Base-by-base conservation (phyloP, 64 coral and sea anemone species). In the Pachyseris speciosa region DNA sequence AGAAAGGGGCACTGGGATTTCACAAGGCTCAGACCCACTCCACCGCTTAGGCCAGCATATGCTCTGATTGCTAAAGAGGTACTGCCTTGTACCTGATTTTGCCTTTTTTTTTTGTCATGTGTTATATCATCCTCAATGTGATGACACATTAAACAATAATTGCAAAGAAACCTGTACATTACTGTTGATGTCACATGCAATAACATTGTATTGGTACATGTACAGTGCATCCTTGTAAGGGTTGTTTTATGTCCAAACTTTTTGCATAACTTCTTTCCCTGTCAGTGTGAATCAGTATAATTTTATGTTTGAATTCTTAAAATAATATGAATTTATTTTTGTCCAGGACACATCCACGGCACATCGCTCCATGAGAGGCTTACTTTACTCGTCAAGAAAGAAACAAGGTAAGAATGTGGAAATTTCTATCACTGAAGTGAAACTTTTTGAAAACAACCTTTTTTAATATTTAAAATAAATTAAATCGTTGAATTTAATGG, bases 31-130 rank as follows among this genome's bases (percentile, higher is more conserved):
- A 88, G 97, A 85, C 97, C 97, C 13, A 99, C 94, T 3, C 93
- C 97, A 13, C 97, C 97, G 19, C 81, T 99, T 10, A 85, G 97
- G 53, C 97, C 97, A 10, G 97, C 87, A 17, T 99, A 94, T 91
- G 97, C 97, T 22, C 90, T 99, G 27, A 93, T 90, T 58, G 91
- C 91, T 58, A 99, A 99, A 74, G 97, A 99, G 93, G 97, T 99
- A 83, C 7, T 39, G 44, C 30, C 24, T 40, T 19, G 11, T 17
- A 19, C 12, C 8, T 67, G 25, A 7, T 9, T 15, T 28, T 55
- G 51, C 20, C 4, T 55, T 58, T 58, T 58, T 49, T 49, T 49
- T 58, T 58, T 58, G 4, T 20, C n/a, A 20, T 58, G 0, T 3
- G 0, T 58, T 58, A 19, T 19, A 58, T 7, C n/a, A n/a, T n/a